phyloP scores from a whole-genome alignment of 2,113 vertebrate genomes.

The Acrocephalus kingi region DNA sequence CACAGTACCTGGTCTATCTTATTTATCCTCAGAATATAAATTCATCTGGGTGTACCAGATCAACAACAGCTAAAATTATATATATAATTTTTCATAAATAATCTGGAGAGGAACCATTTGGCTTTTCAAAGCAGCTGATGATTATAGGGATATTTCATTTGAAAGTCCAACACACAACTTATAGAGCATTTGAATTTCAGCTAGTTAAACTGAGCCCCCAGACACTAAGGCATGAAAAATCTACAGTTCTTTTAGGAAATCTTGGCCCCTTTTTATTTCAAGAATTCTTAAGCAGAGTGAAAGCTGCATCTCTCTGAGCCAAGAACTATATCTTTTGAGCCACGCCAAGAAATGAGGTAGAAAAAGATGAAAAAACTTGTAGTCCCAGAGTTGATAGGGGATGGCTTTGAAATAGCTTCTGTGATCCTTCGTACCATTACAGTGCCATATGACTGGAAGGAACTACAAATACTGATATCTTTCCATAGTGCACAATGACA shows the following conservation, averaged over 20 bases:
- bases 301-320: not conserved
- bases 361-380: constrained; percentile 18
- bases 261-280: not conserved
- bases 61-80: constrained; percentile 50
- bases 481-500: not conserved
- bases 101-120: not conserved
- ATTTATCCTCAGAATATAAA: constrained; percentile 8
- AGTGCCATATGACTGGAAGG: not conserved
- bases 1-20: not conserved
- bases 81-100: constrained; percentile 17
- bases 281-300: not conserved
- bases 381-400: not conserved
- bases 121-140: not conserved
- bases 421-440: constrained; percentile 4
- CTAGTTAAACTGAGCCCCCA: not conserved
- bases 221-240: not conserved
- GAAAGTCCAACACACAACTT: not conserved
- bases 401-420: constrained; percentile 28
- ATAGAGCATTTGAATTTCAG: not conserved
- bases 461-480: not conserved
- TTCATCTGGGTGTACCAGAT: constrained; percentile 49
- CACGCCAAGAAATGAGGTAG: constrained; percentile 11
- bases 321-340: constrained; percentile 25
- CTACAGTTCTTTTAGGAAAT: not conserved
- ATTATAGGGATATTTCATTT: not conserved